These are phyloP conservation scores for Eudyptes chrysolophus DNA, from an alignment of 2,113 vertebrate species.

Conservation along the genomic window DNA sequence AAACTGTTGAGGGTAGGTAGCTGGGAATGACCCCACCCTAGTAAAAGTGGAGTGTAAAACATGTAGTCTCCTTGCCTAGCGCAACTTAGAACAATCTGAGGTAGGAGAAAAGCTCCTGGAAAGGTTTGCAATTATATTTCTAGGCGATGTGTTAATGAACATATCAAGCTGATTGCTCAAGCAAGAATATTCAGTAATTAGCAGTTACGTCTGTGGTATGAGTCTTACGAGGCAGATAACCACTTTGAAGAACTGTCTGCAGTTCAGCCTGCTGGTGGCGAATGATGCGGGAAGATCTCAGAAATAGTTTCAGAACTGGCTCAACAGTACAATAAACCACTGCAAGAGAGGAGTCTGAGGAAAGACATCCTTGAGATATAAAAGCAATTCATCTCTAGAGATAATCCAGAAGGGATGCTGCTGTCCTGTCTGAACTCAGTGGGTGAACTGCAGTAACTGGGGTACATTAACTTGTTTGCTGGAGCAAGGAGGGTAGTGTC, in stretches of 20 bases:
- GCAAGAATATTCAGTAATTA: constrained; percentile 41
- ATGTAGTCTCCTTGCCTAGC: background rate
- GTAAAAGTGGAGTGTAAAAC: background rate
- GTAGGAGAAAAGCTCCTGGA: background rate
- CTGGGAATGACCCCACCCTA: background rate
- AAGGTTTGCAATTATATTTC: constrained; percentile 12
- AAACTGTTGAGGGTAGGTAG: background rate
- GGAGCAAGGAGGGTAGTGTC: background rate
- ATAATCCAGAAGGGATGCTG: background rate
- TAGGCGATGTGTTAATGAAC: constrained; percentile 30
- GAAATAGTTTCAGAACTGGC: background rate
- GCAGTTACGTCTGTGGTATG: constrained; percentile 1
- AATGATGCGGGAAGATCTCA: background rate
- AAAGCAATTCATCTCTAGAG: background rate
- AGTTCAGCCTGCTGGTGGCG: background rate
- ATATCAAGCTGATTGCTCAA: constrained; percentile 32
- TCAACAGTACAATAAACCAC: background rate
- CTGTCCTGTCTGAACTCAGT: background rate
- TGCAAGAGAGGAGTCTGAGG: background rate
- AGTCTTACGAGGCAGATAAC: constrained; percentile 30
- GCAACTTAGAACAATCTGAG: background rate
- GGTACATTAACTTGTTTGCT: background rate
- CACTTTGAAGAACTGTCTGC: background rate
- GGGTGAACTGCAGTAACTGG: background rate
- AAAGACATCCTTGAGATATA: background rate